Base-by-base conservation (phyloP, 2,113 vertebrate species). In the Conger conger region DNA sequence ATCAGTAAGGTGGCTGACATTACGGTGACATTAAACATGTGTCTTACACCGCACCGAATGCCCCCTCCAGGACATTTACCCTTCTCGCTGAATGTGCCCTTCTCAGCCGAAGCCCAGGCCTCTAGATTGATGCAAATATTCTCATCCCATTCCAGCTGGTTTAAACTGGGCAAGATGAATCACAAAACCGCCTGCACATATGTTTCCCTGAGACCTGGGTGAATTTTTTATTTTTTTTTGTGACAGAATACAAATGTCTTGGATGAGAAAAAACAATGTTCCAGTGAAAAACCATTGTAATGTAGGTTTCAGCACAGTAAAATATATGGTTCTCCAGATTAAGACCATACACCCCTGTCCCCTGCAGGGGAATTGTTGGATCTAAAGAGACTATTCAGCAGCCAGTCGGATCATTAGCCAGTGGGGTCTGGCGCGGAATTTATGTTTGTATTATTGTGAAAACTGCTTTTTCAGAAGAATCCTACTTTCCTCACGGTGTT, bases 141-240 rank as follows among this genome's bases (percentile, higher is more conserved):
- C 73, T 82, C 60, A 5, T n/a, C 8, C 6, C 80, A 82, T 35
- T 82, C 33, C 20, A 57, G 50, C 42, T 15, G 11, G 63, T 38
- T 50, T 2, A 37, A 37, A 35, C 77, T 57, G 17, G 76, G 57
- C n/a, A 54, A 38, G 83, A 79, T 78, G 76, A 84, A 36, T 84
- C 83, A 79, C 15, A 35, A 4, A 40, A 37, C 76, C 38, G 45
- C 3, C n/a, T n/a, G n/a, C n/a, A n/a, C n/a, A 30, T 38, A 37
- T 18, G 11, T 50, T 13, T 13, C 1, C 45, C 40, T 42, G 40
- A 6, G 40, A 42, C 40, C 40, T 42, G 40, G 40, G 40, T 6
- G 40, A 42, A 42, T 6, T 4, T 6, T 6, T 42, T 42, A 42
- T 4, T 0, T 42, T 42, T 42, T 42, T 42, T 42, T 42, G 4